Base-by-base conservation (phyloP, 2,888 invertebrate genomes). In the Tuta absoluta region DNA sequence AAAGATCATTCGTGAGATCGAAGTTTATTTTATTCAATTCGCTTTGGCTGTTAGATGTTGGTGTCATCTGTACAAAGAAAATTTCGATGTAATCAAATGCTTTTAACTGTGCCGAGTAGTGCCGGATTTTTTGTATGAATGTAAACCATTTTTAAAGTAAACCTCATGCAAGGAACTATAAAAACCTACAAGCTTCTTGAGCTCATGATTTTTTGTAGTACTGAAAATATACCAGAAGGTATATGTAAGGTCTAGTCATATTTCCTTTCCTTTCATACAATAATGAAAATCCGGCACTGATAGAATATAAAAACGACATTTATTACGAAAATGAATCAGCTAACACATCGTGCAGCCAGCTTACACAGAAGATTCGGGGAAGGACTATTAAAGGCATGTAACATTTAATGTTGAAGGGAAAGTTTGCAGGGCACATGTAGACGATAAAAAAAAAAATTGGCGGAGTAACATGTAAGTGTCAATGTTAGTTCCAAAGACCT, bases 271-370 rank as follows among this genome's bases (percentile, higher is more conserved):
- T 11, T 45, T 45, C 14, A 45, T 14, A n/a, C 56, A 41, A 12
- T 8, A 41, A 17, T 8, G 33, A 33, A 33, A 28, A 33, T 38
- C 21, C 48, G 14, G 38, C 65, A 59, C 56, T 45, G n/a, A n/a
- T 38, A 63, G 24, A 51, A 7, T 62, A 37, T 8, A 14, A 41
- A 41, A 12, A 41, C 14, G n/a, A 41, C n/a, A 41, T 14, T 14
- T 14, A n/a, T 41, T n/a, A 41, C 11, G 64, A 59, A 49, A n/a
- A 59, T 63, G 63, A 71, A 64, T 33, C 8, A 33, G 33, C 33
- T 17, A 48, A 71, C 65, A 73, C 73, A 71, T 74, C 72, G 62
- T 66, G 49, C 49, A 49, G 21, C 49, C 49, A 49, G 21, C 2
- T 11, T 1, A 49, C 11, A 49, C 10, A 12, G 19, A n/a, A 48